Evolutionary conservation across 1,140 invertebrate species (phyloP).

Genomic region (Trichoplusia ni): DNA sequence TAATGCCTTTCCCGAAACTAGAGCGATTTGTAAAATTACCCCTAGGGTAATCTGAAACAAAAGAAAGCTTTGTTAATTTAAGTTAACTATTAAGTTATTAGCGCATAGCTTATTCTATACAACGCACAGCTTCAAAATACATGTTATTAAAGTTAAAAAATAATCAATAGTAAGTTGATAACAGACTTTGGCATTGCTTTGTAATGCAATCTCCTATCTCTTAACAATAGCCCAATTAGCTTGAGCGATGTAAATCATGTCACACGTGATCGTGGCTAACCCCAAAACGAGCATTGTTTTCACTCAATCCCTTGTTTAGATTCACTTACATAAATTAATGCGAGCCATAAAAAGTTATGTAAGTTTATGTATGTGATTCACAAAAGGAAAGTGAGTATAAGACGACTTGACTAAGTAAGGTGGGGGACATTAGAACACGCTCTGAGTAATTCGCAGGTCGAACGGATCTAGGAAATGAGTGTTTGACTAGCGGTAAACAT

Average conservation of each 20-base stretch:
- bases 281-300: too few species aligned
- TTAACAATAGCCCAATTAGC: background rate
- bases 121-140: background rate
- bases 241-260: background rate
- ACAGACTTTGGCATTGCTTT: background rate
- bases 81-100: conserved; percentile 1
- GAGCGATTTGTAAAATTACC: conserved; percentile 75
- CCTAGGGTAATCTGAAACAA: conserved; percentile 80
- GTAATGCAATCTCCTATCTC: background rate
- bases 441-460: conserved; percentile 9
- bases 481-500: background rate
- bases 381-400: conserved; percentile 52
- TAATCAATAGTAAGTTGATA: background rate
- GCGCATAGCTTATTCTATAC: background rate
- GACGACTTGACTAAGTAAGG: conserved; percentile 11
- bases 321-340: background rate
- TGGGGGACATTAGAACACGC: conserved; percentile 15
- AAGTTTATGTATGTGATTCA: conserved; percentile 40
- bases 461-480: conserved; percentile 15
- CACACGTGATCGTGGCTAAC: too few species aligned
- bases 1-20: conserved; percentile 76
- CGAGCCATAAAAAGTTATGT: background rate
- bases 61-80: conserved; percentile 34
- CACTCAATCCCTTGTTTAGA: too few species aligned
- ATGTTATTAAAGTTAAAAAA: background rate